phyloP scores from a whole-genome alignment of 2,888 invertebrate genomes.

The Brenthis ino region DNA sequence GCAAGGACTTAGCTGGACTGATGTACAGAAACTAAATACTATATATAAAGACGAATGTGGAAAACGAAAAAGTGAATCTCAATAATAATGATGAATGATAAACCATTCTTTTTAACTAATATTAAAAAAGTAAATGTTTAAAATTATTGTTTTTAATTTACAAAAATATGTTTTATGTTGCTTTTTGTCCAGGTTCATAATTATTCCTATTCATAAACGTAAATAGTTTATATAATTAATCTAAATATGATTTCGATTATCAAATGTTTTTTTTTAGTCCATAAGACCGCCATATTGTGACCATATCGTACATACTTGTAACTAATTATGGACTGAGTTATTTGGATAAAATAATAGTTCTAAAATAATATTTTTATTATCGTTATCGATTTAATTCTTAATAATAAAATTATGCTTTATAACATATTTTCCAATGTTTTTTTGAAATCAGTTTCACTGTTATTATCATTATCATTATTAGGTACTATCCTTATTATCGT shows the following conservation, averaged over 20 bases:
- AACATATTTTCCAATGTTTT: no score
- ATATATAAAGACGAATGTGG: constrained; percentile 60
- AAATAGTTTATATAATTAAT: no score
- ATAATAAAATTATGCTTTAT: no score
- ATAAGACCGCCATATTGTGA: no score
- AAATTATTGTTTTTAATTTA: background rate
- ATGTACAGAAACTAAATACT: constrained; percentile 66
- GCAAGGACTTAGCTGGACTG: constrained; percentile 70
- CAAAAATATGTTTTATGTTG: background rate
- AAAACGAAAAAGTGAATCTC: constrained; percentile 22
- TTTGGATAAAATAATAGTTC: no score
- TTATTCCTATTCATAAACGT: background rate
- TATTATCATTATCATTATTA: constrained; percentile 4
- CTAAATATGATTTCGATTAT: background rate
- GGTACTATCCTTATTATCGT: background rate
- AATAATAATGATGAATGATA: background rate
- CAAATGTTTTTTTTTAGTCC: no score
- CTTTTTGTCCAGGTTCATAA: background rate
- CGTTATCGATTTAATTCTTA: no score
- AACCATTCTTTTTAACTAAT: no score
- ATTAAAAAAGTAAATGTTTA: no score
- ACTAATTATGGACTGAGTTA: no score
- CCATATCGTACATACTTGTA: no score
- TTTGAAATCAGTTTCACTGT: background rate
- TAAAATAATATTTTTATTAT: no score